Evolutionary conservation across 2,888 invertebrate species (phyloP).

Genomic region (Chymomyza caudatula): DNA sequence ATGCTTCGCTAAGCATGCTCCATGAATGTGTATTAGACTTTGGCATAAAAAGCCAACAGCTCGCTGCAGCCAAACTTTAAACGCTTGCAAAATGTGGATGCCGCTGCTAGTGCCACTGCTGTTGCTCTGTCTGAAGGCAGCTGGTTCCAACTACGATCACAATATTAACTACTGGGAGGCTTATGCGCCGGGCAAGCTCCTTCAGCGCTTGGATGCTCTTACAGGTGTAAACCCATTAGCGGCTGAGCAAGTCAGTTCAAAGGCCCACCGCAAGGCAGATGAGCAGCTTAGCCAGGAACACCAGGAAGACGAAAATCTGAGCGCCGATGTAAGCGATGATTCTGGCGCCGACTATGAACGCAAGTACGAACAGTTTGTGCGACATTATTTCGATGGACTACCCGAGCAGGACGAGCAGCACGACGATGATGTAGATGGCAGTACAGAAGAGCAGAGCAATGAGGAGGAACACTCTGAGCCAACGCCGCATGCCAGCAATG

Average conservation of each 20-base stretch:
- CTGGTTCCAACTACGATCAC: conserved; percentile 39
- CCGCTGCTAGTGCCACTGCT: conserved; percentile 29
- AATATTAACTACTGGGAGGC: conserved; percentile 61
- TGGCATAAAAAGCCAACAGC: conserved; percentile 27
- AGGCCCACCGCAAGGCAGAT: conserved; percentile 8
- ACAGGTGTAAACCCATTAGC: conserved; percentile 15
- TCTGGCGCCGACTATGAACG: conserved; percentile 70
- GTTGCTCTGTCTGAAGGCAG: conserved; percentile 9
- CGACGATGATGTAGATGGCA: conserved; percentile 27
- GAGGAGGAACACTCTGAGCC: not conserved
- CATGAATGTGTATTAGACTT: not conserved
- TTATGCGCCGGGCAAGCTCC: conserved; percentile 55
- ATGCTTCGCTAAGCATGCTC: conserved; percentile 23
- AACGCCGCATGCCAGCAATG: conserved; percentile 29
- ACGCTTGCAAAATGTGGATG: conserved; percentile 30
- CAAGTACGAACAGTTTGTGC: conserved; percentile 74
- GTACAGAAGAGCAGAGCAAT: conserved; percentile 33
- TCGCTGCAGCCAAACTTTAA: conserved; percentile 7
- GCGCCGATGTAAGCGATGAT: conserved; percentile 26
- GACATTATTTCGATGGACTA: conserved; percentile 77
- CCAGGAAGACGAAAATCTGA: conserved; percentile 15
- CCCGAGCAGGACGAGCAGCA: conserved; percentile 25
- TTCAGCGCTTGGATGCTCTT: conserved; percentile 54
- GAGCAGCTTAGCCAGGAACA: conserved; percentile 9
- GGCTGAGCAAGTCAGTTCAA: not conserved